These are phyloP conservation scores for Atopsyche davidsoni DNA, from an alignment of 1,140 invertebrate genomes.

Conservation along the genomic window DNA sequence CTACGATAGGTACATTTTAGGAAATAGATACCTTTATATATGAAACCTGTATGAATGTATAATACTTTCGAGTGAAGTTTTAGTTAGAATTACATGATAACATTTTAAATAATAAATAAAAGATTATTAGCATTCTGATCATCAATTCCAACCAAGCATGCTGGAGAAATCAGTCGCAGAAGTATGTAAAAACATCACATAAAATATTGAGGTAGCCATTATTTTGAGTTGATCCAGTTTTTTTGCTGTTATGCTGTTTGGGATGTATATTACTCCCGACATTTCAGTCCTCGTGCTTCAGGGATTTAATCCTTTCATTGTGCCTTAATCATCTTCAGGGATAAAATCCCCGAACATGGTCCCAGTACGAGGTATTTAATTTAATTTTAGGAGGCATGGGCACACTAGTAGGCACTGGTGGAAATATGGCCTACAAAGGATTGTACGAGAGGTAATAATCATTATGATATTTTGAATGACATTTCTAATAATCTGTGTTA, in stretches of 20 bases:
- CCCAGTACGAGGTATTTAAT: no score
- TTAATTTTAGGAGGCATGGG: slow-evolving; percentile 58
- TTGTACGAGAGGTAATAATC: slow-evolving; percentile 56
- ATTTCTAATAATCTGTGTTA: slow-evolving; percentile 1
- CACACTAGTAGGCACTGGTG: slow-evolving; percentile 75
- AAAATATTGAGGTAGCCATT: background rate
- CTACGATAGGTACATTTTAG: slow-evolving; percentile 52
- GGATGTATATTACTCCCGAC: background rate
- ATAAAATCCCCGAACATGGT: no score
- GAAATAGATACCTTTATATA: background rate
- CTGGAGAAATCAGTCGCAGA: background rate
- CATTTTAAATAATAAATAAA: background rate
- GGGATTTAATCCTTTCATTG: no score
- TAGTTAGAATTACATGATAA: background rate
- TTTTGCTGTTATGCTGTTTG: slow-evolving; percentile 4
- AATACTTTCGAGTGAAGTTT: background rate
- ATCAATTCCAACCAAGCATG: no score
- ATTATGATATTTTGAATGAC: slow-evolving; percentile 1
- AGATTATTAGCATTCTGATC: background rate
- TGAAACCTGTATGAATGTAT: background rate
- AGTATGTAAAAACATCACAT: background rate
- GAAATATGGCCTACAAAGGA: slow-evolving; percentile 76
- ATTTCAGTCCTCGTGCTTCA: slow-evolving; percentile 6
- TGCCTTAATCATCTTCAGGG: no score
- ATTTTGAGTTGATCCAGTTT: background rate